Evolutionary conservation across 2,113 vertebrate genomes (phyloP).

Genomic region (Ptyas mucosa): DNA sequence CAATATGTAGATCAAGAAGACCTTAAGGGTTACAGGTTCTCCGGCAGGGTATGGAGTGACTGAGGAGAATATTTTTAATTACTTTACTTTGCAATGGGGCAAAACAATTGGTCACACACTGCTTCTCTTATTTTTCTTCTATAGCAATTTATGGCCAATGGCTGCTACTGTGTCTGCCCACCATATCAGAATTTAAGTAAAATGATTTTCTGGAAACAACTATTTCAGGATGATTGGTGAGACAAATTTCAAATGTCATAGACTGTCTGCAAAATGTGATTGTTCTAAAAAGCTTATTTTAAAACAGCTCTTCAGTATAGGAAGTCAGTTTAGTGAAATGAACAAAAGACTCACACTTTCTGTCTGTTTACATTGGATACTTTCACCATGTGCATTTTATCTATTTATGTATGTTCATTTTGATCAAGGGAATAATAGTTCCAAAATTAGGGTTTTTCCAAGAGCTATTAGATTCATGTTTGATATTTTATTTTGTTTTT

Average conservation of each 20-base stretch:
- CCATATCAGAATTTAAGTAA: constrained; percentile 89
- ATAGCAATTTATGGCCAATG: constrained; percentile 87
- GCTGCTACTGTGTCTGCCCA: constrained; percentile 94
- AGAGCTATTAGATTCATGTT: background rate
- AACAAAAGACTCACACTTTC: background rate
- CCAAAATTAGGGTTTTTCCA: background rate
- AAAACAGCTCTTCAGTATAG: background rate
- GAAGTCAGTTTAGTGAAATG: background rate
- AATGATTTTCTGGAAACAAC: constrained; percentile 89
- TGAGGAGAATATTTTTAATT: background rate
- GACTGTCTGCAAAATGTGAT: background rate
- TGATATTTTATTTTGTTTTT: background rate
- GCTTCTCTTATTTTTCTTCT: constrained; percentile 20
- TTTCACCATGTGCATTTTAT: background rate
- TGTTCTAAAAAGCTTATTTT: fast-evolving
- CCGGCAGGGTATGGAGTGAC: background rate
- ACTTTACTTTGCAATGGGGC: background rate
- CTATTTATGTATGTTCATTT: background rate
- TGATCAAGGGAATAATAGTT: background rate
- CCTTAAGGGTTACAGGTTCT: background rate
- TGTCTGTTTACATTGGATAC: background rate
- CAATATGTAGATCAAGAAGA: background rate
- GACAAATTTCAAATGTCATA: constrained; percentile 17
- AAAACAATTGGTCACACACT: background rate
- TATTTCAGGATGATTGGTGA: constrained; percentile 95